Conservation (phyloP, 2,113 vertebrate genomes). For the Misgurnus anguillicaudatus region DNA sequence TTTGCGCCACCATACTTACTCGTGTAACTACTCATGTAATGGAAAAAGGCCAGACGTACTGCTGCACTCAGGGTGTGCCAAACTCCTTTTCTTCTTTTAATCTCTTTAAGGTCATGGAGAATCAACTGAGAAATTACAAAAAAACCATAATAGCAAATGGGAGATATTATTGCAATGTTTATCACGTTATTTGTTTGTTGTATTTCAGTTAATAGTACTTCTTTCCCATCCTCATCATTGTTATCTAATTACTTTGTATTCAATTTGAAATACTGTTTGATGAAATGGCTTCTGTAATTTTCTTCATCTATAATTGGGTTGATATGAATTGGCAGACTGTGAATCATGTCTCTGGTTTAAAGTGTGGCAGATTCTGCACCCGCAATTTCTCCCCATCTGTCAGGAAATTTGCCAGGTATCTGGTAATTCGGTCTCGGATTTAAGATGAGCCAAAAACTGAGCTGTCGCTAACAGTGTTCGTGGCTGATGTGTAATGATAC, state of each 20-base stretch:
- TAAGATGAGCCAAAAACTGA: constrained; percentile 9
- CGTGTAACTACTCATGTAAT: too few species aligned
- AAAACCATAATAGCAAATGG: background rate
- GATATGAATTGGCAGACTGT: constrained; percentile 29
- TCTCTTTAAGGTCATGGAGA: background rate
- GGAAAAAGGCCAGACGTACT: background rate
- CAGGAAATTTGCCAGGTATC: constrained; percentile 30
- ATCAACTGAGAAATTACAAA: background rate
- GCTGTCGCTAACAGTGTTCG: background rate
- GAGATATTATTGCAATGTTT: background rate
- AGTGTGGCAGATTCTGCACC: constrained; percentile 16
- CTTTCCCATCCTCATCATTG: background rate
- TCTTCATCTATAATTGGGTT: constrained; percentile 23
- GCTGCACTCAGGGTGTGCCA: too few species aligned
- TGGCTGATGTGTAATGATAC: constrained; percentile 15
- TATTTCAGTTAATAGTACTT: background rate
- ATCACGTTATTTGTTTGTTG: background rate
- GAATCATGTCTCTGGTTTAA: constrained; percentile 23
- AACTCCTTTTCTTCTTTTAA: too few species aligned
- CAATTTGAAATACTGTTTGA: constrained; percentile 13
- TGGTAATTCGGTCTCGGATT: constrained; percentile 14
- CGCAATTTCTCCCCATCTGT: constrained; percentile 18
- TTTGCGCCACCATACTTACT: too few species aligned
- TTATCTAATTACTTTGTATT: constrained; percentile 30
- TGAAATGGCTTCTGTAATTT: constrained; percentile 30